These are phyloP conservation scores for Choreutis nemorana DNA, from an alignment of 2,888 invertebrate species.

Conservation along the genomic window DNA sequence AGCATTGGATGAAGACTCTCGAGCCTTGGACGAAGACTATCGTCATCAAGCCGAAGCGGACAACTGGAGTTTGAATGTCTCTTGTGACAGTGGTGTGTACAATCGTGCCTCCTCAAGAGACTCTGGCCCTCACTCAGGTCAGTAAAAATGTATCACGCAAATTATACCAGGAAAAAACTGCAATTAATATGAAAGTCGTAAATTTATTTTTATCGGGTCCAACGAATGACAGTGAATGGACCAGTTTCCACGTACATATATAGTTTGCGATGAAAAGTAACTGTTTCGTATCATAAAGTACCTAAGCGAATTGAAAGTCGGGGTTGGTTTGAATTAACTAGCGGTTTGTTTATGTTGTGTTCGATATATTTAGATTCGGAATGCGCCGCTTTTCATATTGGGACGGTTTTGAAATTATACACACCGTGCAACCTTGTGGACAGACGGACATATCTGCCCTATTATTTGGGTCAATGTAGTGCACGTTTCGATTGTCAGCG, in stretches of 20 bases:
- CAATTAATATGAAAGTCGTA: conserved; percentile 25
- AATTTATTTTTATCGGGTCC: conserved; percentile 41
- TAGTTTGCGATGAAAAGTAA: conserved; percentile 32
- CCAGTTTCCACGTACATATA: conserved; percentile 36
- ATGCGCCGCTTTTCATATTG: conserved; percentile 52
- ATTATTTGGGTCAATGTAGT: conserved; percentile 62
- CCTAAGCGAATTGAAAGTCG: conserved; percentile 37
- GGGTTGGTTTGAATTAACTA: conserved; percentile 32
- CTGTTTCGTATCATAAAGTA: conserved; percentile 30
- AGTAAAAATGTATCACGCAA: conserved; percentile 16
- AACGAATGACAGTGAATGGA: conserved; percentile 24
- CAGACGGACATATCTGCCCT: conserved; percentile 39
- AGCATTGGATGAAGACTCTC: conserved; percentile 55
- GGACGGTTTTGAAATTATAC: conserved; percentile 61
- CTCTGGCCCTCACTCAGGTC: conserved; percentile 61
- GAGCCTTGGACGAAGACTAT: conserved; percentile 56
- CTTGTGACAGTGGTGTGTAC: conserved; percentile 67
- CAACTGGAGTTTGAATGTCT: conserved; percentile 62
- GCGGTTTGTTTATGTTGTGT: conserved; percentile 60
- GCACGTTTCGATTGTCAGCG: conserved; percentile 48
- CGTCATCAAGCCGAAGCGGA: conserved; percentile 51
- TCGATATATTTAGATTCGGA: conserved; percentile 55
- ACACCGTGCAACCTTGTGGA: conserved; percentile 56
- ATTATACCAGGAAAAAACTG: conserved; percentile 5
- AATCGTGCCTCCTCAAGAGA: conserved; percentile 66